phyloP scores from a whole-genome alignment of 2,888 invertebrate genomes.

The Aspidiotus destructor region DNA sequence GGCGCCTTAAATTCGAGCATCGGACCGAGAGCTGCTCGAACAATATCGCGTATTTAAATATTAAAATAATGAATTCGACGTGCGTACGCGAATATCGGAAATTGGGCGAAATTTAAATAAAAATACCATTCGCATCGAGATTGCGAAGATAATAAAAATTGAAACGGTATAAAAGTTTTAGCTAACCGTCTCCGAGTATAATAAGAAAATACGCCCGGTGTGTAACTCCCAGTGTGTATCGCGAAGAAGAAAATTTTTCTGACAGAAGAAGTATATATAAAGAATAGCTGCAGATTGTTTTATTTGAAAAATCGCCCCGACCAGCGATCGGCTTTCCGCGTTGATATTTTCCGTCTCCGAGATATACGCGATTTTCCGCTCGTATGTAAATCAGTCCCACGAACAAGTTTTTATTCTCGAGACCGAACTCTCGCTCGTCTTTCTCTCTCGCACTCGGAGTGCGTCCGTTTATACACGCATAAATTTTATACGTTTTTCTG shows the following conservation, averaged over 20 bases:
- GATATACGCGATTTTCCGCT: too few species aligned
- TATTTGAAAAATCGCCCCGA: neutral
- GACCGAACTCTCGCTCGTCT: too few species aligned
- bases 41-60: neutral
- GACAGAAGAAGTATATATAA: neutral
- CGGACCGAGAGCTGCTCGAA: too few species aligned
- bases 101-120: conserved; percentile 2
- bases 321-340: neutral
- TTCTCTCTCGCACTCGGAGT: too few species aligned
- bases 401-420: too few species aligned
- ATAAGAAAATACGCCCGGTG: neutral
- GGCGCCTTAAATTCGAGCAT: too few species aligned
- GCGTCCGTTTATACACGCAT: too few species aligned
- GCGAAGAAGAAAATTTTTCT: neutral
- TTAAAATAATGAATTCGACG: conserved; percentile 3
- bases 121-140: conserved; percentile 2
- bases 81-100: conserved; percentile 4
- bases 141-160: conserved; percentile 4
- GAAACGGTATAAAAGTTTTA: conserved; percentile 2
- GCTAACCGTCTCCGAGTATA: neutral
- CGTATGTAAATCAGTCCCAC: too few species aligned
- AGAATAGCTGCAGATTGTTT: conserved; percentile 4
- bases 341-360: neutral
- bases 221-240: neutral
- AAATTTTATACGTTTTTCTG: too few species aligned